These are phyloP conservation scores for Ferrisia virgata DNA, from an alignment of 2,888 invertebrate genomes.

Conservation along the genomic window DNA sequence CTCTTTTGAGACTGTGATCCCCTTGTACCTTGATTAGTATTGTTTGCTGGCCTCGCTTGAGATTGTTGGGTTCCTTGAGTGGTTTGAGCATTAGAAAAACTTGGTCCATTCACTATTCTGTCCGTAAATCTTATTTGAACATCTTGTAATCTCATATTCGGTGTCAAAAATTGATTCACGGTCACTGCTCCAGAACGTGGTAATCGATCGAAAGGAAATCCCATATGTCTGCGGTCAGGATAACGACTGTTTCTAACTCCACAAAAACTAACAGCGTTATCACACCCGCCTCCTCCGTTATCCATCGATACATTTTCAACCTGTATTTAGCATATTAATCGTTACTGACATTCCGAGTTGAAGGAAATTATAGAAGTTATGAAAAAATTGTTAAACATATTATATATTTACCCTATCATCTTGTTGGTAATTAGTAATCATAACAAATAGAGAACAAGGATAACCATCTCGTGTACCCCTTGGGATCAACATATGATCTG, in stretches of 20 bases:
- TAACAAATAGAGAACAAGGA: conserved; percentile 52
- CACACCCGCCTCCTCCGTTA: conserved; percentile 56
- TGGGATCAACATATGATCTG: conserved; percentile 54
- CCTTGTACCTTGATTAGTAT: not conserved
- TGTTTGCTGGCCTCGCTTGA: not conserved
- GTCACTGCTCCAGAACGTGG: conserved; percentile 60
- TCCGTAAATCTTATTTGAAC: conserved; percentile 63
- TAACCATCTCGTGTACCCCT: conserved; percentile 53
- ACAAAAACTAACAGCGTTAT: conserved; percentile 74
- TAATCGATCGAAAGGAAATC: conserved; percentile 73
- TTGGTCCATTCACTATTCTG: conserved; percentile 45
- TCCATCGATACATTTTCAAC: conserved; percentile 35
- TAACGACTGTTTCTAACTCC: conserved; percentile 73
- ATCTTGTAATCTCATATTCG: conserved; percentile 68
- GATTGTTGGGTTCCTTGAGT: not conserved
- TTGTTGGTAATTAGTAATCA: conserved; percentile 52
- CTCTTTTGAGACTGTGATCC: not conserved
- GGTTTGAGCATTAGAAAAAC: not conserved
- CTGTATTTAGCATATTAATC: not conserved
- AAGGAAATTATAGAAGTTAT: too few relatives aligned
- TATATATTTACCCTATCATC: conserved; percentile 51
- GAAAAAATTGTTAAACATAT: too few relatives aligned
- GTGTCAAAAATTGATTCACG: conserved; percentile 66
- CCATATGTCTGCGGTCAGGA: conserved; percentile 79
- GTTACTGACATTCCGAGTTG: not conserved